Base-by-base conservation (phyloP, 2,888 invertebrate genomes). In the Branchipolynoe longqiensis region DNA sequence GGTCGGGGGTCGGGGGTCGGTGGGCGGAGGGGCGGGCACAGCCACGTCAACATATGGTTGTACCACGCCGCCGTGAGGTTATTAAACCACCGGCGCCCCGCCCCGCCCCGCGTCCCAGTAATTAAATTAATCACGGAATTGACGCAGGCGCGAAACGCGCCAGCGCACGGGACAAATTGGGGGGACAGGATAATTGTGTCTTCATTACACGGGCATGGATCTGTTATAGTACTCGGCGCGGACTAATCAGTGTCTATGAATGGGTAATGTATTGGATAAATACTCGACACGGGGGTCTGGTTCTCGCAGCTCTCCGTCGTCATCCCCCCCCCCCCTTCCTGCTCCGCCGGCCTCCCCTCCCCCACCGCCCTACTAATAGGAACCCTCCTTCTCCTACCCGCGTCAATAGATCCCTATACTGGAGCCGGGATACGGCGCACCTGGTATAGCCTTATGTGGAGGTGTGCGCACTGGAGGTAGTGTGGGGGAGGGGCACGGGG, bases 211-310 rank as follows among this genome's bases (percentile, higher is more conserved):
- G 48, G 36, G 78, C 14, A 69, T 62, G 78, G 78, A 78, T 78
- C 48, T 78, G 78, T 78, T 48, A 54, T 48, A 48, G 78, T 78
- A 31, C 48, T n/a, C 41, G 78, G 78, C 48, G 48, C 48, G 2
- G 33, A 54, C 78, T 78, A 78, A 78, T 78, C 78, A 78, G 48
- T 41, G 78, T 28, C n/a, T 1, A 25, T 78, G 78, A 78, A 78
- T 78, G 78, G 78, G 78, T 78, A 78, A 78, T 78, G 78, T 78
- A 78, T 78, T 78, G 78, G 78, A 78, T 78, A 78, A 78, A 78
- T 78, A 78, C 48, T 41, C 78, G 31, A 31, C 48, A n/a, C 78
- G 48, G 38, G 38, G 38, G 38, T 69, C 69, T 69, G 69, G 69
- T 12, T 1, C 36, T 36, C 36, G 69, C 69, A 69, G 69, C 69